These are phyloP conservation scores for Chloebia gouldiae DNA, from an alignment of 2,113 vertebrate species.

Conservation along the genomic window DNA sequence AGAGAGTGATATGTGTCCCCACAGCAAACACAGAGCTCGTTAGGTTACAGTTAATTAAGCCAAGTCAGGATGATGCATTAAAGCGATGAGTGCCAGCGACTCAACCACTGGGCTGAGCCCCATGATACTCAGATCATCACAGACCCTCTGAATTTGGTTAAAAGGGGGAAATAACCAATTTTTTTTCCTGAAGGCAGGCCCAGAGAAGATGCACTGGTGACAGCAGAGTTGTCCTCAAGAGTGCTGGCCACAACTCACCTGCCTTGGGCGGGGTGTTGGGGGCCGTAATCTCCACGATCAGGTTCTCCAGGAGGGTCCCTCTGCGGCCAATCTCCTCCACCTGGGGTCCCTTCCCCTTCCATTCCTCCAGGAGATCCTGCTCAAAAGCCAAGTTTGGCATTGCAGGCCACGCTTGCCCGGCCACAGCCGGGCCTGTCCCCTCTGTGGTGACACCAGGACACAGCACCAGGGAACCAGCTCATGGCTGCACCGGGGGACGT, in stretches of 20 bases:
- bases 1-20: accelerated
- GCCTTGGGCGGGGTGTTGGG: constrained; percentile 82
- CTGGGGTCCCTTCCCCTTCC: constrained; percentile 79
- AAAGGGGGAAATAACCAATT: neutral
- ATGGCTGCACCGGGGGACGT: accelerated
- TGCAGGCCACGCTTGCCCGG: accelerated
- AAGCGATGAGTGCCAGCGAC: accelerated
- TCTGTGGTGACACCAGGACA: neutral
- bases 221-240: neutral
- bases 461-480: neutral
- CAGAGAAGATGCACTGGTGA: neutral
- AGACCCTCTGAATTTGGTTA: neutral
- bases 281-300: constrained; percentile 89
- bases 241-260: constrained; percentile 7
- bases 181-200: neutral
- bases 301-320: constrained; percentile 87
- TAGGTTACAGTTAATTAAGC: neutral
- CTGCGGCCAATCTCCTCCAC: constrained; percentile 86
- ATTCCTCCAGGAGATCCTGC: constrained; percentile 86
- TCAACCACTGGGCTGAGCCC: neutral
- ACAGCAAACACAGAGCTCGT: neutral
- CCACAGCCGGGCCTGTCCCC: neutral
- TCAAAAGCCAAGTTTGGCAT: neutral
- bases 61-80: neutral
- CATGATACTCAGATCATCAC: accelerated